These are phyloP conservation scores for Athalia circularis DNA, from an alignment of 2,888 invertebrate species.

Conservation along the genomic window DNA sequence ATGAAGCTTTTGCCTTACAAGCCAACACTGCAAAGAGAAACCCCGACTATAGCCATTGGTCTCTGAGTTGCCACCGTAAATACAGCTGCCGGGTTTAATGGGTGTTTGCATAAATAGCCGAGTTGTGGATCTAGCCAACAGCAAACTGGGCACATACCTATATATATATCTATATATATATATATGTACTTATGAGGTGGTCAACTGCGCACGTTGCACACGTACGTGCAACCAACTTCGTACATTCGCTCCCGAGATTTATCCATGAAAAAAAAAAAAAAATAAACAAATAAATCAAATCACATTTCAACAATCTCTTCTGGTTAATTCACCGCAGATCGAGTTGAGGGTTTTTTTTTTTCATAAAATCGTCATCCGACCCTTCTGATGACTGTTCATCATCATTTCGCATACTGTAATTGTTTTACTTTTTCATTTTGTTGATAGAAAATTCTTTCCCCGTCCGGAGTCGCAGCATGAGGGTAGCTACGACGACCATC, in stretches of 20 bases:
- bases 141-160: not conserved
- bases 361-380: no score
- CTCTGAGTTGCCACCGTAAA: not conserved
- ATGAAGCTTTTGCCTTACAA: constrained; percentile 34
- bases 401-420: no score
- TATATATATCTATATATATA: not conserved
- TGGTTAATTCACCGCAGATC: no score
- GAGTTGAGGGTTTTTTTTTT: no score
- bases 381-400: no score
- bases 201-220: not conserved
- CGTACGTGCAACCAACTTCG: no score
- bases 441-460: not conserved
- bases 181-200: not conserved
- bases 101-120: constrained; percentile 45
- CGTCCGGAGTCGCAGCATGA: not conserved
- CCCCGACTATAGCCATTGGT: not conserved
- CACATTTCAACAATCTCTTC: no score
- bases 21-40: not conserved
- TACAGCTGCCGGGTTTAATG: constrained; percentile 41
- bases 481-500: not conserved
- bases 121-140: constrained; percentile 31
- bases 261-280: no score
- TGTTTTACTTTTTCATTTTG: not conserved
- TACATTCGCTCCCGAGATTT: no score
- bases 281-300: no score